Conservation (phyloP, 2,888 invertebrate species). For the Pocota personata region DNA sequence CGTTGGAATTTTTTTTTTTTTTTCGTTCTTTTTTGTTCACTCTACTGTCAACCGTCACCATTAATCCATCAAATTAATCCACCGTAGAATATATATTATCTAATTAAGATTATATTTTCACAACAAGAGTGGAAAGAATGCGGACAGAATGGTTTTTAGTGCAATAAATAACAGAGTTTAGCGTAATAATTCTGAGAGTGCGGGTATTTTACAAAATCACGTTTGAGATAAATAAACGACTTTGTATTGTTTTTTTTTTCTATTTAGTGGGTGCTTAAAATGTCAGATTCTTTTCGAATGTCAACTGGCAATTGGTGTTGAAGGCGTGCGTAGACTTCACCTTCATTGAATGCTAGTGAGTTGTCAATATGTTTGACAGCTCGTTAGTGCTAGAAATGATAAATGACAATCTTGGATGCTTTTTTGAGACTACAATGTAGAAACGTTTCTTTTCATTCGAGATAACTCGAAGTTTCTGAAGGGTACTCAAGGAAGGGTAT, state of each 20-base stretch:
- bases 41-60: conserved; percentile 45
- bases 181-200: neutral
- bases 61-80: conserved; percentile 63
- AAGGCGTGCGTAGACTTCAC: neutral
- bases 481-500: neutral
- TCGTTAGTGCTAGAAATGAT: conserved; percentile 9
- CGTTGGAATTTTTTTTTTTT: conserved; percentile 10
- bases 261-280: neutral
- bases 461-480: neutral
- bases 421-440: neutral
- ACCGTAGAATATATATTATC: conserved; percentile 47
- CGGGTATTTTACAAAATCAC: neutral
- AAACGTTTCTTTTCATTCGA: neutral
- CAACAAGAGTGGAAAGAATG: neutral
- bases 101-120: conserved; percentile 43
- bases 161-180: conserved; percentile 4
- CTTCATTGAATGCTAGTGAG: neutral
- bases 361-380: neutral
- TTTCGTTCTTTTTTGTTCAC: neutral
- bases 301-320: neutral
- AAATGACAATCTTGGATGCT: neutral
- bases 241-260: neutral
- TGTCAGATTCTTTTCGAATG: neutral
- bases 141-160: neutral
- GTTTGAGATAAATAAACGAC: neutral